Base-by-base conservation (phyloP, 2,113 vertebrate genomes). In the Seriola dumerili region DNA sequence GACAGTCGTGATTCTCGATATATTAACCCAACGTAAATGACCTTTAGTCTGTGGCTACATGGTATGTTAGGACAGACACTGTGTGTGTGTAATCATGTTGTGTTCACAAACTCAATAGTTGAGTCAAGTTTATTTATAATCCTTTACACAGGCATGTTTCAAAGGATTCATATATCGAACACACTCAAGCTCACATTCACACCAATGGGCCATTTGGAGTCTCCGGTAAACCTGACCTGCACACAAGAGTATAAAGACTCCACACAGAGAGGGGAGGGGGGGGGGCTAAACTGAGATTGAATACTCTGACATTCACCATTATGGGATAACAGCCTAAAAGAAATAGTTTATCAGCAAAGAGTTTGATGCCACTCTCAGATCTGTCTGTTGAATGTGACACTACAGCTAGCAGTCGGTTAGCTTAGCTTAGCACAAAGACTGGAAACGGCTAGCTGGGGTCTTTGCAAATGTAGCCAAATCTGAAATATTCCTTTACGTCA, bases 151-250 rank as follows among this genome's bases (percentile, higher is more conserved):
- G 54, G 52, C 65, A 63, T 72, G 80, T 85, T 88, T 90, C 57
- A 82, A 77, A 50, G 48, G 82, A 81, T 88, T 87, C 86, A 84
- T 82, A 83, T 86, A 91, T 90, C 86, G 90, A 88, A 73, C 32
- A 54, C 44, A 62, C 52, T 73, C 5, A 1, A 64, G 80, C 55
- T 66, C 68, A 19, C 12, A 34, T 29, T 77, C 64, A 52, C 66
- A 73, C 40, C 78, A 13, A 72, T 74, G 64, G 73, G 44, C 72
- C 70, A 54, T 71, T 73, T 46, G 55, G 25, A 72, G 42, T 57
- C 61, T 77, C 8, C 50, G 12, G 42, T n/a, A 38, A 9, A 84
- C 40, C 44, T 76, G 57, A 80, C 65, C 76, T 46, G 73, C 29
- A 52, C 16, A 10, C 19, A 19, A 48, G 8, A 50, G 17, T 44